Percentiles rank a stretch among this genome's conserved stretches.
Conservation (phyloP, 2,797 vertebrate species). For the Paedocypris micromegethes region DNA sequence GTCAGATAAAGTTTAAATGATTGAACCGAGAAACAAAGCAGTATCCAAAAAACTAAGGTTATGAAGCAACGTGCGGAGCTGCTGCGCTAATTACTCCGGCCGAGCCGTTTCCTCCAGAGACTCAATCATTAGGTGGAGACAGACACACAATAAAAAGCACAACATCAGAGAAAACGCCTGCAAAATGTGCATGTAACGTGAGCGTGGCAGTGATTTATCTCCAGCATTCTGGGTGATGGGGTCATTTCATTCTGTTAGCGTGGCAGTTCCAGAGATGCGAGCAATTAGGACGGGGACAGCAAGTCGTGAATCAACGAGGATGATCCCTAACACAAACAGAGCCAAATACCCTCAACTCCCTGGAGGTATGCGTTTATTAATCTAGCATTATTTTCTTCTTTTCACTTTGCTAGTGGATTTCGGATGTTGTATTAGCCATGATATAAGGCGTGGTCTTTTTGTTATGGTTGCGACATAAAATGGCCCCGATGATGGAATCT, state of each 20-base stretch:
- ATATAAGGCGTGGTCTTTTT: too few relatives aligned
- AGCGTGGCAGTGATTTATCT: conserved; percentile 32
- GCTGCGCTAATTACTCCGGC: conserved; percentile 33
- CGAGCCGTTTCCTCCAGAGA: conserved; percentile 24
- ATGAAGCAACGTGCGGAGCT: conserved; percentile 12
- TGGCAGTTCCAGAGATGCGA: conserved; percentile 28
- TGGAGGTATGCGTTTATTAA: not conserved
- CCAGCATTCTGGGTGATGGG: conserved; percentile 31
- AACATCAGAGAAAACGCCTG: conserved; percentile 23
- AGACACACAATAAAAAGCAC: conserved; percentile 27
- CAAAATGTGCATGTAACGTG: not conserved
- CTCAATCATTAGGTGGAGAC: conserved; percentile 35
- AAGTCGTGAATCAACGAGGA: conserved; percentile 40
- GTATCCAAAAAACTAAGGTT: conserved; percentile 17
- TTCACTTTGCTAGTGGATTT: too few relatives aligned
- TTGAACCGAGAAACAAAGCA: conserved; percentile 16
- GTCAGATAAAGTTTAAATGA: conserved; percentile 20
- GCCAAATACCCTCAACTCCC: not conserved
- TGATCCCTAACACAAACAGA: conserved; percentile 29
- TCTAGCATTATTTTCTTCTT: too few relatives aligned
- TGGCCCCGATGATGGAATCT: too few relatives aligned
- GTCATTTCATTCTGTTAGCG: conserved; percentile 48
- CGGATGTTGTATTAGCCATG: too few relatives aligned
- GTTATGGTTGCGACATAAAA: too few relatives aligned
- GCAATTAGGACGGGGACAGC: conserved; percentile 38